Conservation (phyloP, 2,888 invertebrate species). For the Eilema depressum region DNA sequence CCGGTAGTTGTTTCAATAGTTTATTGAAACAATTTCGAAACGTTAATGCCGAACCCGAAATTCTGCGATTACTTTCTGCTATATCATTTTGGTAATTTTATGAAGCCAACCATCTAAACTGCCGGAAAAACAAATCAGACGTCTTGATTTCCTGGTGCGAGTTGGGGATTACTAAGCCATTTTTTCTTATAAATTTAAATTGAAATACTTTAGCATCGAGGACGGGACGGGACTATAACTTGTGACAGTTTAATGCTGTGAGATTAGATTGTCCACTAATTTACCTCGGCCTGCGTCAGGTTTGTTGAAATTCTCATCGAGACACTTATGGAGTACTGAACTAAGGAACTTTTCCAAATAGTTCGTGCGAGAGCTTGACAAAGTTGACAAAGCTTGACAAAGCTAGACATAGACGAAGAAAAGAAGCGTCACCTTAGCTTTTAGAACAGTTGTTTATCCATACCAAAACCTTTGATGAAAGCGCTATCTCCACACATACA, state of each 20-base stretch:
- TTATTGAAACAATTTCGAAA: too few species aligned
- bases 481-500: too few species aligned
- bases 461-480: too few species aligned
- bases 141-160: neutral
- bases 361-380: too few species aligned
- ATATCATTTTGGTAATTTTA: neutral
- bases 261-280: neutral
- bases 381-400: too few species aligned
- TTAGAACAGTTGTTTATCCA: too few species aligned
- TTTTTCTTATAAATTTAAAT: neutral
- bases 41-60: neutral
- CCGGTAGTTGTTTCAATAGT: too few species aligned
- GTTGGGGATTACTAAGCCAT: too few species aligned
- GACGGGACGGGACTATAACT: neutral
- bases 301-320: neutral
- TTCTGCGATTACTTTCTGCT: neutral
- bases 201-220: neutral
- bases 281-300: neutral
- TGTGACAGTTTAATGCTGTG: neutral
- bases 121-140: neutral
- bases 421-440: too few species aligned
- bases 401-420: too few species aligned
- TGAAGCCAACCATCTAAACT: neutral
- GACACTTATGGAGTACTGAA: too few species aligned
- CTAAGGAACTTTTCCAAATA: too few species aligned